Evolutionary conservation across 2,888 invertebrate species (phyloP).

Genomic region (Pyrocoelia pectoralis): DNA sequence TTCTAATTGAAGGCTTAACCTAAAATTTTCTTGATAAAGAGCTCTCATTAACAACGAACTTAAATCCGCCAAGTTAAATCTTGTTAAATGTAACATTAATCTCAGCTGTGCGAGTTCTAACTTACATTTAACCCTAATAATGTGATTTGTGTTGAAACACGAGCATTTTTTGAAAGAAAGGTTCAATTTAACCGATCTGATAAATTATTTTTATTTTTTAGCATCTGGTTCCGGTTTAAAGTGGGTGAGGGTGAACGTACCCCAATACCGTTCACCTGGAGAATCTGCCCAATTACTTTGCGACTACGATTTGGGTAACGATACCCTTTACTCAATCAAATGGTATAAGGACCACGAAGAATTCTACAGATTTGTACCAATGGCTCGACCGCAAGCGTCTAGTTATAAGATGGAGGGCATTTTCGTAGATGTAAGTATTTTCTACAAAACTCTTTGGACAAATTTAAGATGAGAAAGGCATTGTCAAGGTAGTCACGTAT

Average conservation of each 20-base stretch:
- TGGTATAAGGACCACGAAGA: constrained; percentile 89
- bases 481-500: constrained; percentile 21
- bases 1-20: not conserved
- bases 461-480: too few species aligned
- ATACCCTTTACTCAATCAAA: constrained; percentile 80
- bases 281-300: constrained; percentile 58
- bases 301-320: constrained; percentile 61
- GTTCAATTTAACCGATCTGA: constrained; percentile 7
- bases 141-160: not conserved
- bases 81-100: constrained; percentile 9
- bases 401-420: constrained; percentile 75
- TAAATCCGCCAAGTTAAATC: constrained; percentile 5
- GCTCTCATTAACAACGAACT: constrained; percentile 3
- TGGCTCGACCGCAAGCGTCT: constrained; percentile 73
- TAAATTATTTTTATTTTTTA: constrained; percentile 22
- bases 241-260: constrained; percentile 59
- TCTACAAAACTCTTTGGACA: not conserved
- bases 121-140: not conserved
- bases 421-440: constrained; percentile 71
- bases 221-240: constrained; percentile 48
- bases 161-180: constrained; percentile 1
- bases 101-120: not conserved
- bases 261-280: constrained; percentile 57
- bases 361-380: constrained; percentile 82
- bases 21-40: constrained; percentile 1